Base-by-base conservation (phyloP, 2,888 invertebrate species). In the Arge pagana region DNA sequence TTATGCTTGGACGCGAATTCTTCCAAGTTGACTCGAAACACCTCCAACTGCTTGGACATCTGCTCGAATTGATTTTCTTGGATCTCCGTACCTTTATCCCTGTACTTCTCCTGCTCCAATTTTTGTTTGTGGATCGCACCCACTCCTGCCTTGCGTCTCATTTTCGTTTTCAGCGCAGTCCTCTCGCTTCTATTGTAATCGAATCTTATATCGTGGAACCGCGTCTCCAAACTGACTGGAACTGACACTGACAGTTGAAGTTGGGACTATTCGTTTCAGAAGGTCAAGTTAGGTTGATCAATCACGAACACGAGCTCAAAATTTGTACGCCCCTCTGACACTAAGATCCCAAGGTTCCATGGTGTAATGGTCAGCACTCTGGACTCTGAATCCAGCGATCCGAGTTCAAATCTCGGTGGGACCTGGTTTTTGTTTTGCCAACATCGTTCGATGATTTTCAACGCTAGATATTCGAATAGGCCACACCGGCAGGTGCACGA, bases 1-100 rank as follows among this genome's bases (percentile, higher is more conserved):
- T 94, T 93, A 73, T 99, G 96, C 64, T 96, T 96, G 3, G 88
- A 81, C 0, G 99, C 96, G 74, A 99, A 99, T 63, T 96, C 93
- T 76, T 98, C 96, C 30, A 98, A 79, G 72, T 96, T 94, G 23
- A 84, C 84, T 55, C 93, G 86, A 72, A 99, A 97, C 2, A 90
- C 88, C 55, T 96, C 95, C 78, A 99, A 81, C 74, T 99, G 97
- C 71, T 90, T 90, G 0, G 93, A 88, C 89, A 99, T 89, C 77
- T 95, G 91, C 68, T 92, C 89, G 48, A 97, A 84, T 71, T 96
- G 93, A 65, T 89, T 90, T 72, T 96, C 96, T 70, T 96, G 94
- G 40, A 97, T 83, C 74, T 92, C 93, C 31, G 87, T 88, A 1
- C 95, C 93, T 76, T 96, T 97, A 72, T 93, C 93, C 71, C 85